Evolutionary conservation across 1,140 invertebrate genomes (phyloP).

Genomic region (Dolichoris vasculosae): DNA sequence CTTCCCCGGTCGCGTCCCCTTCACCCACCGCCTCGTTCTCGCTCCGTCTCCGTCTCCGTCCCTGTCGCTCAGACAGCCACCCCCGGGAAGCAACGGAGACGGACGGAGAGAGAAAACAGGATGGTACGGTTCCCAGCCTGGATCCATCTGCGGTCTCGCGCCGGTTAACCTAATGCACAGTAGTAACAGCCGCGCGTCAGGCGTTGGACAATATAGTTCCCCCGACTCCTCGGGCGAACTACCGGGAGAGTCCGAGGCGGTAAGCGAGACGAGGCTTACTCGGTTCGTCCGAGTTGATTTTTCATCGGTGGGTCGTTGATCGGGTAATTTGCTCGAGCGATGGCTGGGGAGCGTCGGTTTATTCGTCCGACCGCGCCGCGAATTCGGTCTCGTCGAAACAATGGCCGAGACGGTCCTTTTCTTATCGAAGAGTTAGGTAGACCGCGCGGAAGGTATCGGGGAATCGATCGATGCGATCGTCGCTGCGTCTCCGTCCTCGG

Average conservation of each 20-base stretch:
- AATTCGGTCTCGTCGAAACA: background rate
- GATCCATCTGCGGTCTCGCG: constrained; percentile 29
- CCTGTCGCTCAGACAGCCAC: background rate
- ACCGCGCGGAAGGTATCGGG: no score
- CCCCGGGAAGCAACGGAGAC: background rate
- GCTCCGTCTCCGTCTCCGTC: background rate
- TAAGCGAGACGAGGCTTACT: background rate
- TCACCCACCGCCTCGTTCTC: background rate
- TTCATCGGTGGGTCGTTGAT: no score
- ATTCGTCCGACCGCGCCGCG: no score
- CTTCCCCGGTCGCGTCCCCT: background rate
- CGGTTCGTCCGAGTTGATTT: background rate
- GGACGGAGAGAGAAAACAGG: background rate
- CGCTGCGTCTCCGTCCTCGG: background rate
- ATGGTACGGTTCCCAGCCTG: background rate
- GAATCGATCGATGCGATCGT: background rate
- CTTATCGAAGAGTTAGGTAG: no score
- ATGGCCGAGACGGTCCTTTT: no score
- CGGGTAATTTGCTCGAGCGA: no score
- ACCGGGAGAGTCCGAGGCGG: background rate
- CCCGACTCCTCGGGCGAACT: no score
- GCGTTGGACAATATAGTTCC: constrained; percentile 16
- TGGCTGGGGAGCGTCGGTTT: background rate
- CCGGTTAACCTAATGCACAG: constrained; percentile 38
- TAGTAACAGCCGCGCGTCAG: constrained; percentile 21